Evolutionary conservation across 1,140 invertebrate species (phyloP).

Genomic region (Drosophila kepulauana): DNA sequence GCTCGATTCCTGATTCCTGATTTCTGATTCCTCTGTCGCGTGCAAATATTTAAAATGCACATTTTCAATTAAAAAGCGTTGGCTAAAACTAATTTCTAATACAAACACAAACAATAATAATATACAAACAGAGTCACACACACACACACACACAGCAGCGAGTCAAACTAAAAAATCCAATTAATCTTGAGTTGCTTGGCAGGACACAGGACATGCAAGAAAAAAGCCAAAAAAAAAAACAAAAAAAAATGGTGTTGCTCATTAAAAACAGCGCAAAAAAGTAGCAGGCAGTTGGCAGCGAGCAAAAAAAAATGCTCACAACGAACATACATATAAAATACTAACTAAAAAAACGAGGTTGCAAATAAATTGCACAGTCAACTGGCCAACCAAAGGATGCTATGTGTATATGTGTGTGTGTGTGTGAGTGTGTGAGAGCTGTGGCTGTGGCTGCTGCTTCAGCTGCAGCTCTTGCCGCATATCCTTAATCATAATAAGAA

Average conservation of each 20-base stretch:
- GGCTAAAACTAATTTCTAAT: constrained; percentile 70
- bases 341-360: constrained; percentile 1
- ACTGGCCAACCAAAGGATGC: constrained; percentile 56
- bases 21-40: not conserved
- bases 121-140: constrained; percentile 14
- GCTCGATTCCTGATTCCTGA: constrained; percentile 11
- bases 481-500: constrained; percentile 83
- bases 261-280: constrained; percentile 64
- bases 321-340: constrained; percentile 5
- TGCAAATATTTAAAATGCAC: constrained; percentile 47
- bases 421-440: not conserved
- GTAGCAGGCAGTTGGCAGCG: constrained; percentile 53
- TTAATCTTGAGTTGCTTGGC: constrained; percentile 70
- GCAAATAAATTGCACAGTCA: constrained; percentile 66
- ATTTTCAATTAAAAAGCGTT: constrained; percentile 53
- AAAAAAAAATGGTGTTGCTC: constrained; percentile 56
- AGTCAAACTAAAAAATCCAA: constrained; percentile 68
- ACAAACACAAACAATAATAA: constrained; percentile 60
- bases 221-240: constrained; percentile 7
- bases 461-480: constrained; percentile 44
- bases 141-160: constrained; percentile 12
- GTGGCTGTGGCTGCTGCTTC: constrained; percentile 21
- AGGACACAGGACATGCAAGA: constrained; percentile 31
- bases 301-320: constrained; percentile 6
- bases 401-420: constrained; percentile 1